phyloP scores from a whole-genome alignment of 2,797 vertebrate genomes.

The Lophotriccus pileatus region DNA sequence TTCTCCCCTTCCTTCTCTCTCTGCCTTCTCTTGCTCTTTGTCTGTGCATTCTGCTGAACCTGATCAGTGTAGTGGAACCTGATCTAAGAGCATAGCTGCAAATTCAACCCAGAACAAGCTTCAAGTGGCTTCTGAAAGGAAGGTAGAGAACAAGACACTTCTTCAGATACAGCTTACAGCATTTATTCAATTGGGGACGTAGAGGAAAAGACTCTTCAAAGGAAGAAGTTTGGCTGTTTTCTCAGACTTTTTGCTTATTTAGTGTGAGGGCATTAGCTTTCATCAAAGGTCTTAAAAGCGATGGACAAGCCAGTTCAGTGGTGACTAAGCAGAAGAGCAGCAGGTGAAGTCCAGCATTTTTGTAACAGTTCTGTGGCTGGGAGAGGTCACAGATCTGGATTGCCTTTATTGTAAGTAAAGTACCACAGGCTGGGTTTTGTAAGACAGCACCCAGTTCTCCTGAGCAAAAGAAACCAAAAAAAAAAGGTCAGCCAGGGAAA shows the following conservation, averaged over 20 bases:
- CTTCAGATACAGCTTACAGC: not conserved
- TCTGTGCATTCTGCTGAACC: not conserved
- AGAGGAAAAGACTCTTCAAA: not conserved
- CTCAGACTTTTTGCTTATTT: not conserved
- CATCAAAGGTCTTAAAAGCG: not conserved
- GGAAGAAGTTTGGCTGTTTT: not conserved
- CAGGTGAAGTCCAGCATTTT: not conserved
- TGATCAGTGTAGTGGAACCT: not conserved
- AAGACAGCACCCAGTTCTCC: not conserved
- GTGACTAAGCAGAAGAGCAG: not conserved
- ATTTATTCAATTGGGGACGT: fast-evolving
- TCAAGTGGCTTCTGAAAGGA: not conserved
- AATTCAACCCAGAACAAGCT: not conserved
- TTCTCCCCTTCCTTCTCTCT: not conserved
- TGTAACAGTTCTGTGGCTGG: not conserved
- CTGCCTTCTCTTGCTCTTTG: not conserved
- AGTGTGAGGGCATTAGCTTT: not conserved
- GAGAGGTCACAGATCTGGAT: not conserved
- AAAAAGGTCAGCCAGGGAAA: not conserved
- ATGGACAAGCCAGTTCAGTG: not conserved
- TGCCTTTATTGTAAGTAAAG: not conserved
- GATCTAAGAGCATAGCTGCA: not conserved
- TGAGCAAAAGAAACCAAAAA: not conserved
- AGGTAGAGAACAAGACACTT: not conserved
- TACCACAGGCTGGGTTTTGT: not conserved